Base-by-base conservation (phyloP, 2,797 vertebrate species). In the Neoniphon sammara region DNA sequence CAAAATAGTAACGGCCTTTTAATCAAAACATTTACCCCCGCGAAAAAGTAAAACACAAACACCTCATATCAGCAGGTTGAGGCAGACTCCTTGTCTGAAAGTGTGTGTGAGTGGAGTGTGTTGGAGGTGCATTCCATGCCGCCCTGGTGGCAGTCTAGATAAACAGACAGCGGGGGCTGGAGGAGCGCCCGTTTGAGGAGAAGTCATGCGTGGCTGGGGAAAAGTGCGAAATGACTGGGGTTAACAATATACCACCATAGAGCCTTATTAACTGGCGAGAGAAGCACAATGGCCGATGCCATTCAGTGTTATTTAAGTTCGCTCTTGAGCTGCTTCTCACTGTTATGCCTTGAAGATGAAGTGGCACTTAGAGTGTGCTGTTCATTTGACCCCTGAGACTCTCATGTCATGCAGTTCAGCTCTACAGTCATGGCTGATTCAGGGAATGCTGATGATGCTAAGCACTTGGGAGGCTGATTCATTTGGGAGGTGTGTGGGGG, bases 1-100 rank as follows among this genome's bases (percentile, higher is more conserved):
- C 88, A 93, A 92, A 93, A 94, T 88, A 94, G 93, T 93, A 93
- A 93, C 92, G 42, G 78, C 70, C 86, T 91, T 91, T 92, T 87
- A 90, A 93, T 93, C 91, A 94, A 92, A 94, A 94, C 93, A 94
- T 93, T 91, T 91, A 89, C 85, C 84, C 83, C 64, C 21, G 58
- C 70, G 82, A 77, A 77, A 85, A 83, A 88, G 81, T 84, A 79
- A 86, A 91, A 93, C 81, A 87, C 88, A 85, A 91, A 87, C 87
- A 89, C 74, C 71, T 91, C 78, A 23, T 78, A 87, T 89, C 77
- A 88, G 89, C 93, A 94, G 87, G 93, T 91, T 78, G 81, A 86
- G 89, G 84, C 92, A 91, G 81, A 92, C 80, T 89, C 85, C 83
- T 70, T 3, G 14, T 64, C 78, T 80, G 55, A 6, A 76, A 79